Conservation (phyloP, 1,140 invertebrate species). For the Saxidomus purpurata region DNA sequence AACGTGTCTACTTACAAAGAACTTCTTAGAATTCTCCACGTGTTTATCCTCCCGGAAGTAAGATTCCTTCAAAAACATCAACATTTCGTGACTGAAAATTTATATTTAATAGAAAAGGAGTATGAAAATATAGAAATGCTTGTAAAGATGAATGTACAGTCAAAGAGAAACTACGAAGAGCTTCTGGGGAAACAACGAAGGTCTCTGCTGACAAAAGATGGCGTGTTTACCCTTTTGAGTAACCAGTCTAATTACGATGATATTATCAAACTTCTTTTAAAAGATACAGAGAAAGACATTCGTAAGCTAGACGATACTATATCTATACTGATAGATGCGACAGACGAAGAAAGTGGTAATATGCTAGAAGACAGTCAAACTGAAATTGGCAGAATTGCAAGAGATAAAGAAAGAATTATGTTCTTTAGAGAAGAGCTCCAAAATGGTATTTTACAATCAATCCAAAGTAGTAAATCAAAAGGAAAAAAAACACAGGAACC, state of each 20-base stretch:
- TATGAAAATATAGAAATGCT: constrained; percentile 26
- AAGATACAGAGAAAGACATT: constrained; percentile 29
- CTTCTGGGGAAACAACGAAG: not conserved
- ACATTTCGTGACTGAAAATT: not conserved
- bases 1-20: constrained; percentile 6
- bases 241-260: not conserved
- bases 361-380: not conserved
- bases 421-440: constrained; percentile 17
- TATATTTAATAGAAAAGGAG: constrained; percentile 1
- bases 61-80: not conserved
- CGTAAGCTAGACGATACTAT: constrained; percentile 22
- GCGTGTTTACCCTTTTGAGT: not conserved
- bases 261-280: constrained; percentile 11
- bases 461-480: not conserved
- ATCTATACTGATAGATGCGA: not conserved
- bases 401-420: not conserved
- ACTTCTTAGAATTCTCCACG: constrained; percentile 35
- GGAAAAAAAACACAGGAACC: not conserved
- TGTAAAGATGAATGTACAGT: constrained; percentile 15
- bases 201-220: not conserved
- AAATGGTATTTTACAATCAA: not conserved
- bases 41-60: constrained; percentile 38
- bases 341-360: not conserved
- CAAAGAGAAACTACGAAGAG: constrained; percentile 21
- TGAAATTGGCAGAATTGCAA: not conserved